Evolutionary conservation across 1,140 invertebrate genomes (phyloP).

Genomic region (Reticulitermes speratus): DNA sequence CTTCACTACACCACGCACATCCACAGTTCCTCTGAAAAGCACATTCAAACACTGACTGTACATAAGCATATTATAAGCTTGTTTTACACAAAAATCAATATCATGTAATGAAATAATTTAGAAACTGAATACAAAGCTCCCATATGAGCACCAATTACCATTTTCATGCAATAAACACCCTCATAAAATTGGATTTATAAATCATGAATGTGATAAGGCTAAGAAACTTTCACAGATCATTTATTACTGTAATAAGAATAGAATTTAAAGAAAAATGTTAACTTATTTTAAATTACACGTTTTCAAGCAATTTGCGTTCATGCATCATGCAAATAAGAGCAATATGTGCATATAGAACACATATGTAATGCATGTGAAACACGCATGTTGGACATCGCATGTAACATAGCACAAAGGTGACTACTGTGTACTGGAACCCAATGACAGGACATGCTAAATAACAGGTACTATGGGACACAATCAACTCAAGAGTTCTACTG

Average conservation of each 20-base stretch:
- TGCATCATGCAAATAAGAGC: background rate
- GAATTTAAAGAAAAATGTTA: background rate
- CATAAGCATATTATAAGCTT: background rate
- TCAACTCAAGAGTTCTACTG: background rate
- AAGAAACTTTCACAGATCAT: background rate
- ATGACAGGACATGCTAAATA: too few relatives aligned
- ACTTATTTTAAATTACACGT: background rate
- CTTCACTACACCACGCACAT: conserved; percentile 64
- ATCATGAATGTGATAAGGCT: background rate
- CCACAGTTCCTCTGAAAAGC: conserved; percentile 61
- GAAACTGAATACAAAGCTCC: background rate
- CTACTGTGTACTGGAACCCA: background rate
- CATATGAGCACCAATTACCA: background rate
- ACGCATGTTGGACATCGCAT: background rate
- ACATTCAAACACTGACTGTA: background rate
- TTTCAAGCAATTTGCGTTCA: background rate
- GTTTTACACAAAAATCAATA: background rate
- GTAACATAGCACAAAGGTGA: background rate
- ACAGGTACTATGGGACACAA: background rate
- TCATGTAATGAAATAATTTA: background rate
- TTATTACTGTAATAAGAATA: background rate
- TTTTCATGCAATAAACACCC: background rate
- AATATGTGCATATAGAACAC: background rate
- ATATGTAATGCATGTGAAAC: background rate
- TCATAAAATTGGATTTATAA: background rate